Evolutionary conservation across 2,113 vertebrate genomes (phyloP), one percentile per base, ranked within the genome.

Genomic region (Ascaphus truei): DNA sequence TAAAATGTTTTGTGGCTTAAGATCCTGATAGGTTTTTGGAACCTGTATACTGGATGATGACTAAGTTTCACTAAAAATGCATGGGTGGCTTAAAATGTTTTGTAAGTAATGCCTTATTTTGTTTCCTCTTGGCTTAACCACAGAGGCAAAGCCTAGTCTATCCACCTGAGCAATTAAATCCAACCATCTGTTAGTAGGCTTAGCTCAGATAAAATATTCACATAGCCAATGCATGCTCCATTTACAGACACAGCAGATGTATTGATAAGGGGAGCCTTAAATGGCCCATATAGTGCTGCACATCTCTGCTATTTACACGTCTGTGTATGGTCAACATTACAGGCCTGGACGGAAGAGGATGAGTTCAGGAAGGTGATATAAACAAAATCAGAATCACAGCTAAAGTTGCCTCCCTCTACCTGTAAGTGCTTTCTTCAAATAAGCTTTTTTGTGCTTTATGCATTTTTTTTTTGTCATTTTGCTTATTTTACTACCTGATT

Each of bases 381-480:
- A 66, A 76, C 27, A 61, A 61, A 66, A 73, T 51, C 69, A 77
- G 79, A 62, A 20, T 73, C 61, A 77, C 78, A 80, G 0, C 62
- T 9, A 58, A 39, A 62, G 31, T 68, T 63, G 77, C 73, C 80
- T 72, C 76, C 67, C 68, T 77, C 68, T 30, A 78, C 80, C 78
- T 84, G 76, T 87, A 80, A 86, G 84, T 80, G 62, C 86, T 88
- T 82, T 86, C 83, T 84, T 86, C 80, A 68, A 72, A 78, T 75
- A 74, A 86, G 80, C 87, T 84, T 79, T n/a, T 64, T 92, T 92
- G 89, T 92, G 89, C 89, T 92, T 90, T 85, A 84, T 80, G 75
- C 65, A n/a, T 58, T 60, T 27, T 34, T 60, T 23, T 3, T 22
- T 22, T 12, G 58, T n/a, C 22, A n/a, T n/a, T n/a, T n/a, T 45